Conservation (phyloP, 2,888 invertebrate species). For the Carterocephalus palaemon region DNA sequence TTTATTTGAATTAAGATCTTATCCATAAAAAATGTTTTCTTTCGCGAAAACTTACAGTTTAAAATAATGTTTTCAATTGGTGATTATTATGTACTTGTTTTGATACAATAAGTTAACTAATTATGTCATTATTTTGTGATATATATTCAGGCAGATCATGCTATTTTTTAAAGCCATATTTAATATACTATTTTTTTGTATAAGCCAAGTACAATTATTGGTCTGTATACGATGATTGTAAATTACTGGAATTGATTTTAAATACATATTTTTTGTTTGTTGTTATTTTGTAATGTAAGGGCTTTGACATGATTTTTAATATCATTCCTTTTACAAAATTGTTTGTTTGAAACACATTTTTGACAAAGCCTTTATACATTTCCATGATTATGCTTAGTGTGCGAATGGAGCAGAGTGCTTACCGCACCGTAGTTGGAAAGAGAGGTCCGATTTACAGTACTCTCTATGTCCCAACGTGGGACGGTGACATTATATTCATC, state of each 20-base stretch:
- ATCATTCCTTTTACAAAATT: background rate
- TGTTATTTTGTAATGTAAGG: constrained; percentile 11
- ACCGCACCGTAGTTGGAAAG: constrained; percentile 18
- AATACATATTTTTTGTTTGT: constrained; percentile 3
- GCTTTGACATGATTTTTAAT: too few relatives aligned
- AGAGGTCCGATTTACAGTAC: constrained; percentile 18
- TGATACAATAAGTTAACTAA: constrained; percentile 1
- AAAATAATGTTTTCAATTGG: background rate
- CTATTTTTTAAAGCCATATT: too few relatives aligned
- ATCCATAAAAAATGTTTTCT: constrained; percentile 1
- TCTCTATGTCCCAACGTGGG: constrained; percentile 21
- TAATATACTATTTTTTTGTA: background rate
- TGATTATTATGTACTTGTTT: background rate
- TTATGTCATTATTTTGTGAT: constrained; percentile 6
- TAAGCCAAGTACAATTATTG: constrained; percentile 13
- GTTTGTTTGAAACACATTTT: background rate
- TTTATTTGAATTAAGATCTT: constrained; percentile 17
- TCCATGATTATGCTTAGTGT: constrained; percentile 11
- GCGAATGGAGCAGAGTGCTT: constrained; percentile 14
- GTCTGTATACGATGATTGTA: background rate
- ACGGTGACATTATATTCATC: constrained; percentile 35
- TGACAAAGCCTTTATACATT: constrained; percentile 21
- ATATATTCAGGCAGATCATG: background rate
- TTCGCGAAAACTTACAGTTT: too few relatives aligned
- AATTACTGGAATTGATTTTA: constrained; percentile 17